Conservation (phyloP, 1,140 invertebrate genomes). For the Drosophila santomea region DNA sequence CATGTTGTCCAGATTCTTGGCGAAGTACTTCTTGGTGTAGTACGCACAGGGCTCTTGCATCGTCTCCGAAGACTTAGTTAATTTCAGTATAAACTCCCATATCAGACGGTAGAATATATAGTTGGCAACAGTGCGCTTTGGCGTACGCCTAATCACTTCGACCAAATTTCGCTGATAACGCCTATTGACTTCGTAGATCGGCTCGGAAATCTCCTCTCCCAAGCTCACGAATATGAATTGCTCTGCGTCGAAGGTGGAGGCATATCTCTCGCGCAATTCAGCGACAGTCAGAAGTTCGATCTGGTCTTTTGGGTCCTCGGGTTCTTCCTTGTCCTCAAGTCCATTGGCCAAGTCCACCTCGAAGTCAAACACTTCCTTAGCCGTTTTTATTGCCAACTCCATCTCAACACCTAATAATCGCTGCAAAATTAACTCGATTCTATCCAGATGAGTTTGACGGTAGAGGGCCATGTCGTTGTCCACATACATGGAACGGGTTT, state of each 20-base stretch:
- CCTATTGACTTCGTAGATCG: conserved; percentile 54
- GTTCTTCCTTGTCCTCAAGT: neutral
- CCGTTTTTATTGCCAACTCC: conserved; percentile 35
- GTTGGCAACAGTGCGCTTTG: conserved; percentile 58
- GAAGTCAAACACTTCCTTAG: conserved; percentile 63
- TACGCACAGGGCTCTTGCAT: neutral
- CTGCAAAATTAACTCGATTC: conserved; percentile 26
- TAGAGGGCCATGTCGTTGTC: conserved; percentile 45
- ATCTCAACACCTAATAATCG: conserved; percentile 34
- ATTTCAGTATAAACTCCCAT: no score
- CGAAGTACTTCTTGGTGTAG: conserved; percentile 51
- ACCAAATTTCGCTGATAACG: conserved; percentile 58
- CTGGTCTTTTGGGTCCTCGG: no score
- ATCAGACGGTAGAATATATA: conserved; percentile 46
- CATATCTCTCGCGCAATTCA: no score
- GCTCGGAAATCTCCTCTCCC: conserved; percentile 19
- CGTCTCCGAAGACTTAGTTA: no score
- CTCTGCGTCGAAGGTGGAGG: conserved; percentile 33
- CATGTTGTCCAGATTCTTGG: conserved; percentile 74
- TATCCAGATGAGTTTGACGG: conserved; percentile 11
- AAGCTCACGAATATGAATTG: conserved; percentile 43
- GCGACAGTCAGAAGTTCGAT: no score
- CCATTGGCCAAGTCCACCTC: conserved; percentile 64
- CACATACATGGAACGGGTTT: conserved; percentile 60
- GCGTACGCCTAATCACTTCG: conserved; percentile 39